Evolutionary conservation across 2,888 invertebrate species (phyloP), one percentile per base, ranked within the genome.

Genomic region (Zygothrica quintamaculata): DNA sequence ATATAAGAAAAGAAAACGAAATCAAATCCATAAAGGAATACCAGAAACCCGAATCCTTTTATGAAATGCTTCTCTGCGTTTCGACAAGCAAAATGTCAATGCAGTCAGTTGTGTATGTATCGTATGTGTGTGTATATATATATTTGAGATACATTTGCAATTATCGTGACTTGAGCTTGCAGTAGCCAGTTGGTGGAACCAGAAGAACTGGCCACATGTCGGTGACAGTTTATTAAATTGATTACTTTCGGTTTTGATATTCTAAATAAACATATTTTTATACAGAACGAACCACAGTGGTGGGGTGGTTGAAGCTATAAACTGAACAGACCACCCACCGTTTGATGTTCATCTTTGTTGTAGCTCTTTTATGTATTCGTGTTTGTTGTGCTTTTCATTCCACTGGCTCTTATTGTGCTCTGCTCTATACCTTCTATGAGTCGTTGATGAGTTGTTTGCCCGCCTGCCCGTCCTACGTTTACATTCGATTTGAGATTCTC

Each of bases 221-320:
- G 88, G 85, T 89, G 89, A 89, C 89, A 89, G 90, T 89, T 89
- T 89, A 89, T 89, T 89, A 89, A 89, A 89, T 89, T 89, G 89
- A 88, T 89, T 89, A 89, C 87, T 89, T 88, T 81, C 84, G 71
- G 77, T 82, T 84, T 87, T 78, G 77, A 82, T 87, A 81, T 88
- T 84, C 78, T 82, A 79, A 88, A 88, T 87, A 88, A 88, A 84
- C 77, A 88, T 80, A 75, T 75, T 74, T 68, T 74, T 70, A 70
- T 64, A 60, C 47, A 61, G 13, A 29, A 15, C 18, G 34, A 74
- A 37, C 31, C 40, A 26, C 15, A 22, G 5, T 22, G 18, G 3
- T 22, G 18, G 18, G 5, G 18, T 22, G 18, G 18, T n/a, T n/a
- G n/a, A n/a, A n/a, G n/a, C n/a, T n/a, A n/a, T n/a, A n/a, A n/a